phyloP scores from a whole-genome alignment of 2,797 vertebrate genomes.

The Centropyge bicolor region DNA sequence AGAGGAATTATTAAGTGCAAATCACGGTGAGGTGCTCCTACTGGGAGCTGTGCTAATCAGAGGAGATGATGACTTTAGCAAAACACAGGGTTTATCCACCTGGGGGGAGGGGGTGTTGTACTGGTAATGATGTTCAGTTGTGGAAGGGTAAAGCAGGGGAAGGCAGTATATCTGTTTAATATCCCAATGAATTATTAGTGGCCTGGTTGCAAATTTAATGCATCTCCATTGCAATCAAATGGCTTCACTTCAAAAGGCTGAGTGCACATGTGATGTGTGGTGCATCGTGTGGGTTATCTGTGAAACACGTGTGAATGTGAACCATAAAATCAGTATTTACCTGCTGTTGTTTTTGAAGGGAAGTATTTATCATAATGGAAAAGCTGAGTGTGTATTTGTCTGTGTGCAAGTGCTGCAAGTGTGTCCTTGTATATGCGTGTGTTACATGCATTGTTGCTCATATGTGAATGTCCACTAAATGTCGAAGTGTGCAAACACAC shows the following conservation, averaged over 20 bases:
- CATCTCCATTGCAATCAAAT: constrained; percentile 32
- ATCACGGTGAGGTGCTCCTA: constrained; percentile 23
- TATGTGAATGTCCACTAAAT: constrained; percentile 12
- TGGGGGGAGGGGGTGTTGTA: neutral
- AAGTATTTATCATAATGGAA: constrained; percentile 13
- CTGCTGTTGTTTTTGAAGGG: constrained; percentile 21
- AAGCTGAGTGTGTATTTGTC: constrained; percentile 1
- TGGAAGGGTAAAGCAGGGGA: constrained; percentile 25
- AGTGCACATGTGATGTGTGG: constrained; percentile 22
- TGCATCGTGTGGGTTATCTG: constrained; percentile 11
- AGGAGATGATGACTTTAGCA: constrained; percentile 63
- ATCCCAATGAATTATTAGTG: constrained; percentile 46
- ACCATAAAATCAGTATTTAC: constrained; percentile 33
- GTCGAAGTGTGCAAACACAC: neutral
- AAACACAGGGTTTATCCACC: constrained; percentile 46
- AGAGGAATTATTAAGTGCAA: constrained; percentile 58
- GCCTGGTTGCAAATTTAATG: constrained; percentile 33
- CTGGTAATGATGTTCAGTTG: constrained; percentile 20
- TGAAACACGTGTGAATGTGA: neutral
- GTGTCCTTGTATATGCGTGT: neutral
- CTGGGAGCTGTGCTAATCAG: constrained; percentile 57
- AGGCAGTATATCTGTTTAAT: constrained; percentile 45
- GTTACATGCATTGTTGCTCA: constrained; percentile 16
- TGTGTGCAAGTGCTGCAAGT: neutral
- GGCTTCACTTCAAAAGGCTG: constrained; percentile 26